Percentiles rank a stretch among this genome's conserved stretches.
Conservation (phyloP, 2,797 vertebrate genomes). For the Esox masquinongy region DNA sequence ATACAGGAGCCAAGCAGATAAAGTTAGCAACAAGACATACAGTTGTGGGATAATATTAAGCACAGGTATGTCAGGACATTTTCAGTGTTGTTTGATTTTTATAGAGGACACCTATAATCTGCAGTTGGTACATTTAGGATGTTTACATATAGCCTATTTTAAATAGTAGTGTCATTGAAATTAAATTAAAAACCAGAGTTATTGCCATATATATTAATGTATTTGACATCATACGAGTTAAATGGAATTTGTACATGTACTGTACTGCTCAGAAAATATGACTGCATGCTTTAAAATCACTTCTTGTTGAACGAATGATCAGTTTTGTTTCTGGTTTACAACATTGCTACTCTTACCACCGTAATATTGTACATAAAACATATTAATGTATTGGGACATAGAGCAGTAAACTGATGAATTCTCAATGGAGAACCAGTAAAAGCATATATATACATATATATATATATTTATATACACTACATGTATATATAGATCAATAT, state of each 20-base stretch:
- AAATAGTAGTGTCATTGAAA: conserved; percentile 29
- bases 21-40: background rate
- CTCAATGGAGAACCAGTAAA: conserved; percentile 50
- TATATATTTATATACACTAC: no score
- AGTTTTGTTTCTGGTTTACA: background rate
- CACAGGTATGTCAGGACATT: conserved; percentile 15
- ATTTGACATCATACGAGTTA: conserved; percentile 49
- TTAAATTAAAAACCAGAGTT: conserved; percentile 62
- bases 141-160: conserved; percentile 23
- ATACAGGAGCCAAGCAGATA: background rate
- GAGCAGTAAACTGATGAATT: background rate
- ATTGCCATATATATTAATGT: conserved; percentile 77
- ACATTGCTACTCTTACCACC: background rate
- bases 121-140: conserved; percentile 60
- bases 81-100: conserved; percentile 18
- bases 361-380: background rate
- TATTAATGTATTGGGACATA: background rate
- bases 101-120: conserved; percentile 41
- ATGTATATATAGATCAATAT: no score
- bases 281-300: conserved; percentile 50
- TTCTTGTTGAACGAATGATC: background rate
- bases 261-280: conserved; percentile 18
- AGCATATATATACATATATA: no score
- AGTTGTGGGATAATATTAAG: conserved; percentile 5
- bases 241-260: conserved; percentile 18